These are phyloP conservation scores for Theonella swinhoei DNA, from an alignment of 37 sponge, comb jelly and placozoan species.

Conservation along the genomic window DNA sequence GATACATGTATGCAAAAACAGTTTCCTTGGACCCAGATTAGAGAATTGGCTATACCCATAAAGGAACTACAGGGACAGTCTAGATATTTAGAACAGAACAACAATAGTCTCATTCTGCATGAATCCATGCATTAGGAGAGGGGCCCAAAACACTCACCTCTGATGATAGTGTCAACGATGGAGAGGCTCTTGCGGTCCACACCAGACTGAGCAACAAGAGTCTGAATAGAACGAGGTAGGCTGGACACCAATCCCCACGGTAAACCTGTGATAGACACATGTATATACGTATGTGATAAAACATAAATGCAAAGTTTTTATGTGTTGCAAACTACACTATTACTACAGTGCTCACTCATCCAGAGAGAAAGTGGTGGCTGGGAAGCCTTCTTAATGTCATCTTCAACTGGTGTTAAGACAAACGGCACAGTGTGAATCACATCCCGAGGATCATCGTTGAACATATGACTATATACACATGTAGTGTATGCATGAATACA, in stretches of 20 bases:
- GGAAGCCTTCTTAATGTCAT: conserved; percentile 1
- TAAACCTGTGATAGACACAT: conserved; percentile 28
- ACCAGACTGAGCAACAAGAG: conserved; percentile 21
- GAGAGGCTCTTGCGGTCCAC: conserved; percentile 45
- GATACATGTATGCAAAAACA: too few relatives aligned
- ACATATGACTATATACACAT: background rate
- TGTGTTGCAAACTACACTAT: conserved; percentile 8
- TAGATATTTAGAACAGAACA: too few relatives aligned
- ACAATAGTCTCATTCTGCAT: too few relatives aligned
- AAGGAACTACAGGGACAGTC: too few relatives aligned
- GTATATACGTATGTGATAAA: conserved; percentile 1
- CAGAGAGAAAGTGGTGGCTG: conserved; percentile 44
- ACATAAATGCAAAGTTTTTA: background rate
- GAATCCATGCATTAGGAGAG: background rate
- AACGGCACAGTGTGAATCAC: conserved; percentile 20
- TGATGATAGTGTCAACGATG: conserved; percentile 36
- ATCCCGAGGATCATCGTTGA: conserved; percentile 49
- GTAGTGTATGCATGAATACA: conserved; percentile 11
- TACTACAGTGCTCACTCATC: conserved; percentile 59
- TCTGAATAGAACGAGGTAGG: conserved; percentile 34
- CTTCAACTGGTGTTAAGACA: background rate
- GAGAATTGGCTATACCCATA: too few relatives aligned
- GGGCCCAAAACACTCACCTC: conserved; percentile 33
- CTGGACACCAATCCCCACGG: conserved; percentile 50
- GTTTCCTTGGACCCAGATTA: too few relatives aligned